Base-by-base conservation (phyloP, 2,113 vertebrate genomes). In the Psettodes erumei region DNA sequence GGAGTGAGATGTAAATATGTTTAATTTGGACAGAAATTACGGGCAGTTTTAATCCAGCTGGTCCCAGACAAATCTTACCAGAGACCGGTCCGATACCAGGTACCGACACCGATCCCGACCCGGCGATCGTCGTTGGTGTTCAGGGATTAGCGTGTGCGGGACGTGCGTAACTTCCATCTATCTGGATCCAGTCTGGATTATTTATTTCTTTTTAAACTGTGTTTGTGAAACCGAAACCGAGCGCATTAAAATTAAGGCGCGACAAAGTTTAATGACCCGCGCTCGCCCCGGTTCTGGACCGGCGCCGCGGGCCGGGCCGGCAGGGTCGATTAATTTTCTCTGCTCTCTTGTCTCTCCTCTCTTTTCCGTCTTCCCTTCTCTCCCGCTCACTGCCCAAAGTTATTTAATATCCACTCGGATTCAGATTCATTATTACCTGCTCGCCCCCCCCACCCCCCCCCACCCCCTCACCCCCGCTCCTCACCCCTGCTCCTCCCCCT, bases 371-470 rank as follows among this genome's bases (percentile, higher is more conserved):
- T n/a, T n/a, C n/a, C n/a, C n/a, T n/a, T 45, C 40, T 67, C 51
- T 77, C 32, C 19, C 32, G 70, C 59, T 79, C 59, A 68, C 0
- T 33, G 77, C 80, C 86, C 64, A 68, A 71, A 85, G 81, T 84
- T 82, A 72, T 90, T 89, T 90, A 84, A 91, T 89, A 87, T 89
- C 82, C 85, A 82, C 75, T 79, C 82, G 1, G 15, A 89, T 82
- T 79, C 61, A 64, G 67, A 84, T 85, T 94, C 92, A 92, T 94
- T 94, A 94, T 93, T 95, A 95, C 93, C 93, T 93, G 91, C 78
- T 70, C 81, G 19, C 69, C 70, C 67, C 78, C 85, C 75, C 72
- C 2, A 15, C 1, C 63, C 32, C 50, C 73, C 28, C 59, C 50
- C 16, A 65, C 87, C 87, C 83, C 50, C 81, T n/a, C n/a, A n/a